Percentiles rank a stretch among this genome's conserved stretches.
phyloP scores from a whole-genome alignment of 2,113 vertebrate species.

The Cynopterus brachyotis region DNA sequence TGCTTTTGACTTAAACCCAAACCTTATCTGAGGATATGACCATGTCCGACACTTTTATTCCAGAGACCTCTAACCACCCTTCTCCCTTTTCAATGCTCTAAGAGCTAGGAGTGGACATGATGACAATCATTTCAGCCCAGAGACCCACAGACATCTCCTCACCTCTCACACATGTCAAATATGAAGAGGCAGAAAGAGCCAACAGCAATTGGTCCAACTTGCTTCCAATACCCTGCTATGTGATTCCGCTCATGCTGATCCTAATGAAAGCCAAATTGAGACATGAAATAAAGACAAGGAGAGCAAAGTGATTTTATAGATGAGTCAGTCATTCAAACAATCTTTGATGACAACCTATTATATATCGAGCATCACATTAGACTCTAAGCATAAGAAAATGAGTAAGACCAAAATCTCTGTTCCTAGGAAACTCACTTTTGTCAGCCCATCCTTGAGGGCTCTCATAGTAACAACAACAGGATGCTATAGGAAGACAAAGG shows the following conservation, averaged over 20 bases:
- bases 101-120: neutral
- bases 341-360: neutral
- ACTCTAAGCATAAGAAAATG: neutral
- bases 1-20: neutral
- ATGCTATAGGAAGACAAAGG: neutral
- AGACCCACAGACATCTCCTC: conserved; percentile 47
- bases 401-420: neutral
- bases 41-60: neutral
- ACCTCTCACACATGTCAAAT: conserved; percentile 99
- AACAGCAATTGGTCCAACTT: conserved; percentile 96
- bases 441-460: neutral
- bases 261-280: conserved; percentile 77
- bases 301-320: neutral
- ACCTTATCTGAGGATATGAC: neutral
- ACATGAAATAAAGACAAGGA: neutral
- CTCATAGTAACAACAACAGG: neutral
- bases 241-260: conserved; percentile 96
- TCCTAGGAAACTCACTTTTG: neutral
- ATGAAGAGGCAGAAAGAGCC: conserved; percentile 98
- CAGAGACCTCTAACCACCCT: neutral
- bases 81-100: neutral
- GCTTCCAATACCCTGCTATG: conserved; percentile 97
- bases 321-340: neutral
- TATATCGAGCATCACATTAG: neutral
- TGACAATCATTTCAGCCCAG: neutral